A percentile compares a stretch with the other conserved stretches of the same genome.
These are phyloP conservation scores for Platyrinchus mystaceus DNA, from an alignment of 2,797 vertebrate genomes.

Conservation along the genomic window DNA sequence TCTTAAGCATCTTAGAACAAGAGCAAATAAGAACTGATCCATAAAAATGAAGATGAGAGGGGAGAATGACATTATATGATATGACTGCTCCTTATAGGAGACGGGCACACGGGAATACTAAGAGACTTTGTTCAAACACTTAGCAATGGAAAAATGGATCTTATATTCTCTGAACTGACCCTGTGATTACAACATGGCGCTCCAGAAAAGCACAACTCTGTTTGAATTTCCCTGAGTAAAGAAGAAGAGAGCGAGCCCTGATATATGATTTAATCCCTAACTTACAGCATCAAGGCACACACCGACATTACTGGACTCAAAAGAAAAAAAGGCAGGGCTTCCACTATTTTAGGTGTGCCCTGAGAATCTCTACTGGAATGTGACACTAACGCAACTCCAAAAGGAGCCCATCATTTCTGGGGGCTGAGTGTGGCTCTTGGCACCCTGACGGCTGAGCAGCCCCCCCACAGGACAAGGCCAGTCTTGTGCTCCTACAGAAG, in stretches of 20 bases:
- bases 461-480: rapidly evolving
- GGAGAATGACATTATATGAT: rapidly evolving
- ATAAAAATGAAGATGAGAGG: not conserved
- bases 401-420: not conserved
- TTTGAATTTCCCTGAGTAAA: not conserved
- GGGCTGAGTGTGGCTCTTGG: not conserved
- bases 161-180: not conserved
- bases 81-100: not conserved
- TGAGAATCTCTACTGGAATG: rapidly evolving
- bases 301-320: not conserved
- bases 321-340: not conserved
- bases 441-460: rapidly evolving
- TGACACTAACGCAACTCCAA: not conserved
- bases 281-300: not conserved
- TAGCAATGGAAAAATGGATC: not conserved
- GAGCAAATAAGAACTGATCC: not conserved
- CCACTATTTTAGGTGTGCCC: not conserved
- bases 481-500: not conserved
- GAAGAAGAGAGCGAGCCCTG: rapidly evolving
- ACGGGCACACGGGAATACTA: not conserved
- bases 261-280: not conserved
- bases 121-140: not conserved
- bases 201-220: not conserved
- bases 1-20: not conserved
- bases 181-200: rapidly evolving